These are phyloP conservation scores for Psittacula derbiana DNA, from an alignment of 2,797 vertebrate genomes.

Conservation along the genomic window DNA sequence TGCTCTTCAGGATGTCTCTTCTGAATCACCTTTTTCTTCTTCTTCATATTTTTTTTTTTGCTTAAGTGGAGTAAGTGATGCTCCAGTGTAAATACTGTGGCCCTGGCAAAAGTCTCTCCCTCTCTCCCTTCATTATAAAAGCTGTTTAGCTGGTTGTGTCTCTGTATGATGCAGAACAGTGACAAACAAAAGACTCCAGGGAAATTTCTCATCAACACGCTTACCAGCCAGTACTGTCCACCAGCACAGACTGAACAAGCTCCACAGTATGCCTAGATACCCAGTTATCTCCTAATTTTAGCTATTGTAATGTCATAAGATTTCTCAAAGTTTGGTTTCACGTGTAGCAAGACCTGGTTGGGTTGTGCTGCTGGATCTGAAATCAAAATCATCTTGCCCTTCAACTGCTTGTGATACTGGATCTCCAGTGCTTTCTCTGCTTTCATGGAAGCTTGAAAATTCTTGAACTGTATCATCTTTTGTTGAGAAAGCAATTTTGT, in stretches of 20 bases:
- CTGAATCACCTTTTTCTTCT: neutral
- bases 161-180: neutral
- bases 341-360: neutral
- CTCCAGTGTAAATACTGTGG: neutral
- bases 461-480: neutral
- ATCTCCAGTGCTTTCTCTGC: neutral
- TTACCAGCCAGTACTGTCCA: neutral
- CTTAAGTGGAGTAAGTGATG: neutral
- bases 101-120: neutral
- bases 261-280: neutral
- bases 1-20: neutral
- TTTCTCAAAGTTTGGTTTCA: neutral
- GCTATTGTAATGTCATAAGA: neutral
- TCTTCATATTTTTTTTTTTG: neutral
- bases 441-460: neutral
- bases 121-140: neutral
- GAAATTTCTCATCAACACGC: neutral
- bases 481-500: neutral
- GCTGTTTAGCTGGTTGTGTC: neutral
- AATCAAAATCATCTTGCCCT: fast-evolving
- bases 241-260: neutral
- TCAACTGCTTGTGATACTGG: neutral
- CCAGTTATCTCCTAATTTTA: neutral
- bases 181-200: neutral
- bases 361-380: neutral